A percentile compares a stretch with the other conserved stretches of the same genome.
These are phyloP conservation scores for Propsilocerus akamusi DNA, from an alignment of 1,140 invertebrate genomes.

Conservation along the genomic window DNA sequence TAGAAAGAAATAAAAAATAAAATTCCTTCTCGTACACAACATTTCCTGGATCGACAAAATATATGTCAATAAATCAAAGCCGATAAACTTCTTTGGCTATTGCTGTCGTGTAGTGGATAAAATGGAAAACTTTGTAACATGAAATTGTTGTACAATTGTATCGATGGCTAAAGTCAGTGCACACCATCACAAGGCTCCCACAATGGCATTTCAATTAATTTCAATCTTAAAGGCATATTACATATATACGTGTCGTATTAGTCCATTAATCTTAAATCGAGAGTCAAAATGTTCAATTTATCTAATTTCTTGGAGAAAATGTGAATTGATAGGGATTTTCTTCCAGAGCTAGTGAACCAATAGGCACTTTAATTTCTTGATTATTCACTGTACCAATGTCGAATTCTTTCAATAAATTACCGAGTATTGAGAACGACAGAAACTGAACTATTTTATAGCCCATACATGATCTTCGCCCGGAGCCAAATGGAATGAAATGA, in stretches of 20 bases:
- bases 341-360: constrained; percentile 44
- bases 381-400: constrained; percentile 33
- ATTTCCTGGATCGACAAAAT: not conserved
- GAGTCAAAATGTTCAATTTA: not conserved
- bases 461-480: constrained; percentile 61
- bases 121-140: not conserved
- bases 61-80: too few species aligned
- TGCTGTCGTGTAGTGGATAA: not conserved
- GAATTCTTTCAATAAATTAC: constrained; percentile 49
- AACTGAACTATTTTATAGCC: constrained; percentile 61
- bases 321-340: constrained; percentile 37
- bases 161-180: not conserved
- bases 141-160: not conserved
- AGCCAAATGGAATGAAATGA: constrained; percentile 66
- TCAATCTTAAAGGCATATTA: constrained; percentile 1
- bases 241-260: not conserved
- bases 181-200: not conserved
- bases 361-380: constrained; percentile 30
- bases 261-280: constrained; percentile 3
- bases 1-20: not conserved
- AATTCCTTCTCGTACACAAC: not conserved
- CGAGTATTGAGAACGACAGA: constrained; percentile 44
- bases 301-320: constrained; percentile 28
- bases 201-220: not conserved
- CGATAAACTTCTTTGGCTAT: too few species aligned